Evolutionary conservation across 2,797 vertebrate species (phyloP).

Genomic region (Zonotrichia albicollis): DNA sequence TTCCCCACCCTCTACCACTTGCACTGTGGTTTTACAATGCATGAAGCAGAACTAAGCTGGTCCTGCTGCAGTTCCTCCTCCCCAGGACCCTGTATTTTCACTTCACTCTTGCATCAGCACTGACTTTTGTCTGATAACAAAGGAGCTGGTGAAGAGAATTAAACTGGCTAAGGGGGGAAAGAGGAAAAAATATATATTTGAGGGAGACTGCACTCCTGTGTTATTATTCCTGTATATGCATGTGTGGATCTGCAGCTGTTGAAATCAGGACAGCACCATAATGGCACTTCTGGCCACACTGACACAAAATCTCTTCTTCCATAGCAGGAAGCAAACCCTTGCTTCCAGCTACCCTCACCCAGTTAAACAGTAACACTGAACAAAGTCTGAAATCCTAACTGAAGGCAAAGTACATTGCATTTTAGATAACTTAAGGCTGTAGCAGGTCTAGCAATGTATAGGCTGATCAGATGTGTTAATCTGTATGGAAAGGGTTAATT

Average conservation of each 20-base stretch:
- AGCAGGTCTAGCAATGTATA: not conserved
- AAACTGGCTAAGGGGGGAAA: not conserved
- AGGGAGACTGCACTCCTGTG: not conserved
- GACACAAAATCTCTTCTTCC: not conserved
- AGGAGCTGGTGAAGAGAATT: not conserved
- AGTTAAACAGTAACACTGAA: constrained; percentile 64
- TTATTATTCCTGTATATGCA: not conserved
- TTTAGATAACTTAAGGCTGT: constrained; percentile 6
- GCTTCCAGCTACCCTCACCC: not conserved
- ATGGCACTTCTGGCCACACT: not conserved
- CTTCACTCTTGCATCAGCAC: not conserved
- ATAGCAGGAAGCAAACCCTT: constrained; percentile 1
- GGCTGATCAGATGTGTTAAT: not conserved
- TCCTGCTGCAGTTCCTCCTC: not conserved
- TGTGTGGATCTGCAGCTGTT: not conserved
- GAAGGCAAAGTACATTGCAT: constrained; percentile 58
- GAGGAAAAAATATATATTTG: not conserved
- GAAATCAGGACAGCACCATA: not conserved
- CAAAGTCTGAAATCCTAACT: constrained; percentile 55
- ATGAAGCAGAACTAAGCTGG: constrained; percentile 17
- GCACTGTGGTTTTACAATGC: not conserved
- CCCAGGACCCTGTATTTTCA: not conserved
- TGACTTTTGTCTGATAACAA: not conserved
- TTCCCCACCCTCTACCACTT: not conserved
- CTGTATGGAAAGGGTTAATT: not conserved